Percentiles rank a stretch among this genome's conserved stretches.
phyloP scores from a whole-genome alignment of 2,797 vertebrate genomes.

The Emys orbicularis region DNA sequence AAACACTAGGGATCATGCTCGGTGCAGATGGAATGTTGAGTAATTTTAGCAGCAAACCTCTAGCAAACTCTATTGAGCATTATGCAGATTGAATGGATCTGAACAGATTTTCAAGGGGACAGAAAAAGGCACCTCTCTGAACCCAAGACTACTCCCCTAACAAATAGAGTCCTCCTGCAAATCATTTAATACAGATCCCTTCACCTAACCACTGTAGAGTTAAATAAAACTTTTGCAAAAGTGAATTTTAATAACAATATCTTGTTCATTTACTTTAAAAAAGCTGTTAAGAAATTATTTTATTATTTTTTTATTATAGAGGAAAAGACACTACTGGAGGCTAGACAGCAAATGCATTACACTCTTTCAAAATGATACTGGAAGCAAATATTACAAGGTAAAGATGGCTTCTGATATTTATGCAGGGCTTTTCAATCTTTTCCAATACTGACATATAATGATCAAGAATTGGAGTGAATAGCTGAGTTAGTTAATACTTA shows the following conservation, averaged over 20 bases:
- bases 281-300: not conserved
- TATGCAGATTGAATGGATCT: not conserved
- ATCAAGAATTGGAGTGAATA: not conserved
- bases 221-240: not conserved
- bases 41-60: not conserved
- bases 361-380: constrained; percentile 95
- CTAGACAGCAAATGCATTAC: constrained; percentile 98
- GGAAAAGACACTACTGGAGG: constrained; percentile 97
- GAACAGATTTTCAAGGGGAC: not conserved
- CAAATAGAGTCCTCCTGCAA: not conserved
- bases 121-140: not conserved
- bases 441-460: not conserved
- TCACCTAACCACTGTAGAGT: not conserved
- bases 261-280: not conserved
- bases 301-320: constrained; percentile 80
- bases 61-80: not conserved
- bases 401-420: not conserved
- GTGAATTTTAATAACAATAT: not conserved
- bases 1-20: not conserved
- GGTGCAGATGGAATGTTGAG: not conserved
- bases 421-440: not conserved
- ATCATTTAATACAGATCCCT: not conserved
- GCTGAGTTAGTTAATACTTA: not conserved
- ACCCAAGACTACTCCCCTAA: not conserved
- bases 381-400: constrained; percentile 98